Evolutionary conservation across 2,797 vertebrate species (phyloP).

Genomic region (Sebastolobus altivelis): DNA sequence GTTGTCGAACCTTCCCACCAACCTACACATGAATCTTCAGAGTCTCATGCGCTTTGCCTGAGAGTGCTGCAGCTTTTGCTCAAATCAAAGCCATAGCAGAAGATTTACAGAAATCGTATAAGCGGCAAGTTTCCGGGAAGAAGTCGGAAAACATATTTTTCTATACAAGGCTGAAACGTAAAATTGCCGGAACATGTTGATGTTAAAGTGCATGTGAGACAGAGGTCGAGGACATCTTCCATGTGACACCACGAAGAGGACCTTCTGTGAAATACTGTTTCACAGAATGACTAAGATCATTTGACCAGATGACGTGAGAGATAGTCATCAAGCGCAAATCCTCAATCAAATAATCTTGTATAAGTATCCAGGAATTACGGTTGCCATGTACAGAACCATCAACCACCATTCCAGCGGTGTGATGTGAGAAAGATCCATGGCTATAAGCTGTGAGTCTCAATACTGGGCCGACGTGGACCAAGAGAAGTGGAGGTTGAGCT

Average conservation of each 20-base stretch:
- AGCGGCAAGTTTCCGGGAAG: neutral
- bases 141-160: neutral
- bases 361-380: neutral
- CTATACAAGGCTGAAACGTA: neutral
- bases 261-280: neutral
- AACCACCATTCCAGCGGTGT: neutral
- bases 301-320: neutral
- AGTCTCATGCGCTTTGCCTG: neutral
- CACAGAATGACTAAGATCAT: neutral
- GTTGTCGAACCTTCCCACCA: neutral
- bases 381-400: neutral
- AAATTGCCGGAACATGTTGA: neutral
- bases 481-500: neutral
- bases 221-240: slow-evolving; percentile 14
- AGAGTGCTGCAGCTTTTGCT: neutral
- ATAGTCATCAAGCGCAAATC: neutral
- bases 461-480: neutral
- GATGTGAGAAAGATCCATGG: neutral
- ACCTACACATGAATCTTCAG: neutral
- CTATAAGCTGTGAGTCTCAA: neutral
- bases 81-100: neutral
- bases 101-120: neutral
- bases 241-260: neutral
- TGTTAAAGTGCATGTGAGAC: neutral
- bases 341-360: neutral